phyloP scores from a whole-genome alignment of 2,888 invertebrate species.

The Thyatira batis region DNA sequence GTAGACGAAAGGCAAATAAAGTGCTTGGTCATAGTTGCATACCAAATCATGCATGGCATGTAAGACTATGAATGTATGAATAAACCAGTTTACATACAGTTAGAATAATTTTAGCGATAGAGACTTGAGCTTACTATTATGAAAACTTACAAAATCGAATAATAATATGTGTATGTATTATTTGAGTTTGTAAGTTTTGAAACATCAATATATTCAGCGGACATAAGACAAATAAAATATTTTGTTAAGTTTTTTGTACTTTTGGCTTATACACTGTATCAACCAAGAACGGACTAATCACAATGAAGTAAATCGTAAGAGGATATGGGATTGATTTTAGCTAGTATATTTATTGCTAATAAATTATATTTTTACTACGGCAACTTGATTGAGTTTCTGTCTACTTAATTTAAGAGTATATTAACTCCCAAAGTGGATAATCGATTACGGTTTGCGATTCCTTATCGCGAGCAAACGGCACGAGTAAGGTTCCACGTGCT shows the following conservation, averaged over 20 bases:
- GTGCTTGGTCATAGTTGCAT: not conserved
- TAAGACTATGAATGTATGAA: not conserved
- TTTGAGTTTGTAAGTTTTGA: too few species aligned
- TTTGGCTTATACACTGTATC: too few species aligned
- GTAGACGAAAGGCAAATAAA: not conserved
- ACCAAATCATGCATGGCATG: not conserved
- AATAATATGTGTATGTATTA: too few species aligned
- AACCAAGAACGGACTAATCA: too few species aligned
- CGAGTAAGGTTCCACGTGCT: conserved; percentile 57
- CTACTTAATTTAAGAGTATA: not conserved
- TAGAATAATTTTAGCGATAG: not conserved
- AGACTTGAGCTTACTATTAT: not conserved
- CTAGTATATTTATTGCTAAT: too few species aligned
- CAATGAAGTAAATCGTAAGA: too few species aligned
- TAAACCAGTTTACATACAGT: not conserved
- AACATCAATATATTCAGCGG: too few species aligned
- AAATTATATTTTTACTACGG: not conserved
- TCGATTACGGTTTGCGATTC: conserved; percentile 54
- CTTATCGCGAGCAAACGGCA: conserved; percentile 56
- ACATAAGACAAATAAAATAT: too few species aligned
- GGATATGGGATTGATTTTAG: too few species aligned
- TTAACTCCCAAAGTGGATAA: conserved; percentile 42
- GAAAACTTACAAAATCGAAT: too few species aligned
- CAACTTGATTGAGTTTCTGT: not conserved
- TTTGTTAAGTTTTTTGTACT: too few species aligned